phyloP scores from a whole-genome alignment of 37 sponge, comb jelly and placozoan genomes.

The Geodia barretti region DNA sequence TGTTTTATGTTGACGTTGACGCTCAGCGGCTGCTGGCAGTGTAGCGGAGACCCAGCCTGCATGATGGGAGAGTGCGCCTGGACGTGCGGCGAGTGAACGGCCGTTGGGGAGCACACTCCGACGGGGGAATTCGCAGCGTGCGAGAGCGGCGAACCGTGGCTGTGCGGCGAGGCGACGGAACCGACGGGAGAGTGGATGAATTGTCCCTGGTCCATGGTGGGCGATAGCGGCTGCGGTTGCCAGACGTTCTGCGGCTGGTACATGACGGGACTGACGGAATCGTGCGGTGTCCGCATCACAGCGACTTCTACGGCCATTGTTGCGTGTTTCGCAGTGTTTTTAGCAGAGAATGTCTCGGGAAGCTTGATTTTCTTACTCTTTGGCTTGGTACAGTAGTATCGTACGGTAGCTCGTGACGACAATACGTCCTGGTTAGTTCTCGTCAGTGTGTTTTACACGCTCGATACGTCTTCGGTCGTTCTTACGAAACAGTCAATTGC shows the following conservation, averaged over 20 bases:
- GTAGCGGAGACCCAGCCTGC: slow-evolving; percentile 47
- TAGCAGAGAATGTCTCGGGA: background rate
- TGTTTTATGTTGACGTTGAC: slow-evolving; percentile 25
- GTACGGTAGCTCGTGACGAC: background rate
- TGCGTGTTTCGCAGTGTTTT: background rate
- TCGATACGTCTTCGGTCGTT: background rate
- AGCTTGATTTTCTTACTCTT: background rate
- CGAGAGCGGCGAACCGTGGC: slow-evolving; percentile 41
- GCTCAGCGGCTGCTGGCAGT: background rate
- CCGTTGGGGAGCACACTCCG: slow-evolving; percentile 25
- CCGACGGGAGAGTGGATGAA: slow-evolving; percentile 47
- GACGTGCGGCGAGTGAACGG: slow-evolving; percentile 6
- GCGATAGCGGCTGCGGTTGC: slow-evolving; percentile 54
- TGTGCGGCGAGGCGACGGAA: slow-evolving; percentile 36
- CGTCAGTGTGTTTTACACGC: background rate
- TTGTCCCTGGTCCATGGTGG: slow-evolving; percentile 33
- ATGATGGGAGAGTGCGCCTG: slow-evolving; percentile 39
- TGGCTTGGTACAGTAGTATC: slow-evolving; percentile 4
- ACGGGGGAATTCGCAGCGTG: slow-evolving; percentile 33
- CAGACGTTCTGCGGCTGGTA: slow-evolving; percentile 43
- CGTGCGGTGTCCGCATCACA: slow-evolving; percentile 33
- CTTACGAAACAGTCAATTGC: too few species aligned
- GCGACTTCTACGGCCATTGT: slow-evolving; percentile 49
- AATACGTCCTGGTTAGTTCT: background rate
- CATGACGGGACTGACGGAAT: slow-evolving; percentile 33